These are phyloP conservation scores for Zaprionus capensis DNA, from an alignment of 1,140 invertebrate genomes.

Conservation along the genomic window DNA sequence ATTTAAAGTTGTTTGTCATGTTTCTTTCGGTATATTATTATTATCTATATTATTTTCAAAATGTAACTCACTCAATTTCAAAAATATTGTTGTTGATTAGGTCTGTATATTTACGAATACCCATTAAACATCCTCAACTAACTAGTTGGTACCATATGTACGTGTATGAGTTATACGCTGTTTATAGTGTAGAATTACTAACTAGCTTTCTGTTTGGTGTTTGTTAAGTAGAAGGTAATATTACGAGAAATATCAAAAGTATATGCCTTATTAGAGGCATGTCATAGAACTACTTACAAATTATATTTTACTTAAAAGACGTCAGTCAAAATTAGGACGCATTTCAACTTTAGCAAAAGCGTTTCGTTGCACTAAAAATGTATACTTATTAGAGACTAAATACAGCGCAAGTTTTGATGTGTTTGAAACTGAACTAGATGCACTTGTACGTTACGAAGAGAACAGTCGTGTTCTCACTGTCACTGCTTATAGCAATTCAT, in stretches of 20 bases:
- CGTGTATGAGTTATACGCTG: slow-evolving; percentile 27
- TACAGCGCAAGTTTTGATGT: slow-evolving; percentile 63
- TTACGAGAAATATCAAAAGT: slow-evolving; percentile 63
- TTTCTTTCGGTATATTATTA: slow-evolving; percentile 25
- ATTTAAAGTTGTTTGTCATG: slow-evolving; percentile 25
- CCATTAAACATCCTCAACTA: slow-evolving; percentile 36
- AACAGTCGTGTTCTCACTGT: slow-evolving; percentile 9
- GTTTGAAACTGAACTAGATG: slow-evolving; percentile 78
- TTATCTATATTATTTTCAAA: slow-evolving; percentile 15
- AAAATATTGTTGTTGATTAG: slow-evolving; percentile 28
- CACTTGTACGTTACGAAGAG: slow-evolving; percentile 34
- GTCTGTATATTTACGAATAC: slow-evolving; percentile 48
- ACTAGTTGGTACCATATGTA: slow-evolving; percentile 40
- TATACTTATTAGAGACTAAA: slow-evolving; percentile 52
- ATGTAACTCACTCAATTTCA: slow-evolving; percentile 24
- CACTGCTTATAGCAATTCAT: slow-evolving; percentile 36
- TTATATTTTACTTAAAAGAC: slow-evolving; percentile 61
- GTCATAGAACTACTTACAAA: slow-evolving; percentile 43
- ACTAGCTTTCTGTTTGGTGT: slow-evolving; percentile 37
- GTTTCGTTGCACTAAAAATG: slow-evolving; percentile 70
- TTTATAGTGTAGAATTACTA: slow-evolving; percentile 35
- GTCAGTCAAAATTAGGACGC: slow-evolving; percentile 77
- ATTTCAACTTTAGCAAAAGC: slow-evolving; percentile 62
- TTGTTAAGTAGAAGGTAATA: slow-evolving; percentile 46
- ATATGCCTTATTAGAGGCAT: slow-evolving; percentile 37